Evolutionary conservation across 2,888 invertebrate species (phyloP).

Genomic region (Ypsolopha sequella): DNA sequence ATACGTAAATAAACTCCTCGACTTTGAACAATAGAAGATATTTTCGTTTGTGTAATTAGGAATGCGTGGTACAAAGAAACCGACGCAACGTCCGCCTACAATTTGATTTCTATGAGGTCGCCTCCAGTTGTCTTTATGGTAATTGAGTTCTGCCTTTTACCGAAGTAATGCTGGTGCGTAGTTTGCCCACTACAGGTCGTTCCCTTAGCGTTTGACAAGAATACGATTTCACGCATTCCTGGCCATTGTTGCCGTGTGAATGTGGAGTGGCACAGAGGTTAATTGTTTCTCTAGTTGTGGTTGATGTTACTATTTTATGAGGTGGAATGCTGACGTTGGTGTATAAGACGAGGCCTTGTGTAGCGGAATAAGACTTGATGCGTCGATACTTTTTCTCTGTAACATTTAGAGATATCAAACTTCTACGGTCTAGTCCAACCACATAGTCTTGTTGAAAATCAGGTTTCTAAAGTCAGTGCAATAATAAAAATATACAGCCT

Average conservation of each 20-base stretch:
- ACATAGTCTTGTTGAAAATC: no score
- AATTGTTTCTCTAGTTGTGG: not conserved
- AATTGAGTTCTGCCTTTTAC: conserved; percentile 15
- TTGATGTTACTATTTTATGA: not conserved
- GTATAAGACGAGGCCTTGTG: no score
- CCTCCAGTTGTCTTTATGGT: conserved; percentile 31
- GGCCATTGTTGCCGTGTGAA: not conserved
- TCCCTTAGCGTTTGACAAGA: not conserved
- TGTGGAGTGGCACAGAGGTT: not conserved
- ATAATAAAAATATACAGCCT: no score
- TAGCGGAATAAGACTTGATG: not conserved
- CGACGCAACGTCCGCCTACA: conserved; percentile 1
- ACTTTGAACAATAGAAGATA: not conserved
- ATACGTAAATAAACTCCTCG: no score
- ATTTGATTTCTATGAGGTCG: conserved; percentile 1
- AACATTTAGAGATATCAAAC: not conserved
- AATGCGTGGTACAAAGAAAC: no score
- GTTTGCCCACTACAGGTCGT: conserved; percentile 22
- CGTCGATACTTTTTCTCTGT: not conserved
- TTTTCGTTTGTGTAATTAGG: not conserved
- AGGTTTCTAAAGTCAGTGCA: no score
- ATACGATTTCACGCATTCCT: conserved; percentile 2
- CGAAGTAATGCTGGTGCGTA: conserved; percentile 16
- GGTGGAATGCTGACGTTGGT: not conserved
- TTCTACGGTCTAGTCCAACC: no score